Base-by-base conservation (phyloP, 2,113 vertebrate genomes). In the Lampris megalopsis region DNA sequence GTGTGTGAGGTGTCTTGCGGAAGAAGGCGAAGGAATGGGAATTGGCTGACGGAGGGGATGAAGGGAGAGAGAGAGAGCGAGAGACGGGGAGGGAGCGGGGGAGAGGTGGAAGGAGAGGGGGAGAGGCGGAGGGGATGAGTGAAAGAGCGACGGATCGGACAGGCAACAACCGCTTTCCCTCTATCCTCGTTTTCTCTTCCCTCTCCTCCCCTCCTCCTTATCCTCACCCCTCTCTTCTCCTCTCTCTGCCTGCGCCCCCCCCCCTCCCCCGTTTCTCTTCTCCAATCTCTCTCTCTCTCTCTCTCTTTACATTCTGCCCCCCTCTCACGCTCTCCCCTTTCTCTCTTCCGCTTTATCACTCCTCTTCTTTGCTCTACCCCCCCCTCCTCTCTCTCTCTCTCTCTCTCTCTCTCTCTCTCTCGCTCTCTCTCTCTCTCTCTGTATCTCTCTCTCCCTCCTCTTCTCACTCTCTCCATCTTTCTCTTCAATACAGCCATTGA, bases 401-500 rank as follows among this genome's bases (percentile, higher is more conserved):
- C 36, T 5, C 41, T 45, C 11, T n/a, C 7, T 36, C 59, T 3
- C 59, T 63, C 41, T 36, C 42, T 49, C 45, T 54, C 42, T 24
- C 57, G 11, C 69, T 11, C 58, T 38, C 64, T 9, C 43, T 43
- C 48, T 35, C 38, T 2, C 53, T n/a, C 66, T 47, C 60, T 13
- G 36, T 36, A 63, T 40, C 63, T 42, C 62, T 10, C 69, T 35
- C 71, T 9, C 68, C 7, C 65, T 5, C 52, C 3, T 57, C 4
- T 58, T 5, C 52, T 62, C 63, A n/a, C 61, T 10, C 77, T 36
- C 77, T 38, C 61, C 41, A 45, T 75, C 86, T 75, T 62, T 76
- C 77, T 62, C 88, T 86, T 92, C 91, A 92, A 92, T 92, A 92
- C 90, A 89, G 89, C 91, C 91, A 92, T 92, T 92, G 89, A 92